Percentiles rank a stretch among this genome's conserved stretches.
phyloP scores from a whole-genome alignment of 1,140 invertebrate genomes.

The Papilio polyxenes region DNA sequence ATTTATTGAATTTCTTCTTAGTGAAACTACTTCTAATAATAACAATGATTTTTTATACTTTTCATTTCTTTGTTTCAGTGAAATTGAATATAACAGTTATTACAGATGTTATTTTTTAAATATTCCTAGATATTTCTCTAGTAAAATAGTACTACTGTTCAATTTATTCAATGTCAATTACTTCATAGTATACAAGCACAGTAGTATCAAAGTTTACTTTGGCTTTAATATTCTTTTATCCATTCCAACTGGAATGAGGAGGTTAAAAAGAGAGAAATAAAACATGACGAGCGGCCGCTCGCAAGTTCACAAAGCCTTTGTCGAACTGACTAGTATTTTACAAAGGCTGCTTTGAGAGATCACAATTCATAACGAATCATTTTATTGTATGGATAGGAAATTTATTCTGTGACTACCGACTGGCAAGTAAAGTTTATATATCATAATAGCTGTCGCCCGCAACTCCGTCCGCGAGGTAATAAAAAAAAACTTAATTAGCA shows the following conservation, averaged over 20 bases:
- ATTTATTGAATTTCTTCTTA: neutral
- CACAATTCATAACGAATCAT: slow-evolving; percentile 1
- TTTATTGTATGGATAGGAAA: neutral
- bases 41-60: too few species aligned
- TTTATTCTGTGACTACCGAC: neutral
- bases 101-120: too few species aligned
- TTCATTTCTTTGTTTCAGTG: too few species aligned
- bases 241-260: neutral
- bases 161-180: neutral
- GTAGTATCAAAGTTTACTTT: neutral
- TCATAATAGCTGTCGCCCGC: too few species aligned
- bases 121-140: neutral
- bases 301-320: slow-evolving; percentile 7
- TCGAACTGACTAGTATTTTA: slow-evolving; percentile 5
- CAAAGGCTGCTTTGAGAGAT: slow-evolving; percentile 27
- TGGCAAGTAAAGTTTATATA: neutral
- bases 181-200: neutral
- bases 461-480: too few species aligned
- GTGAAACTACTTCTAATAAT: too few species aligned
- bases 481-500: too few species aligned
- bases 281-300: neutral
- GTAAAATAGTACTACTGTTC: neutral
- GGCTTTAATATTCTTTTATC: slow-evolving; percentile 19
- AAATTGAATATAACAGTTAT: too few species aligned
- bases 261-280: slow-evolving; percentile 26